These are phyloP conservation scores for Rotaria macrura DNA, from an alignment of 2,888 invertebrate species.

Conservation along the genomic window DNA sequence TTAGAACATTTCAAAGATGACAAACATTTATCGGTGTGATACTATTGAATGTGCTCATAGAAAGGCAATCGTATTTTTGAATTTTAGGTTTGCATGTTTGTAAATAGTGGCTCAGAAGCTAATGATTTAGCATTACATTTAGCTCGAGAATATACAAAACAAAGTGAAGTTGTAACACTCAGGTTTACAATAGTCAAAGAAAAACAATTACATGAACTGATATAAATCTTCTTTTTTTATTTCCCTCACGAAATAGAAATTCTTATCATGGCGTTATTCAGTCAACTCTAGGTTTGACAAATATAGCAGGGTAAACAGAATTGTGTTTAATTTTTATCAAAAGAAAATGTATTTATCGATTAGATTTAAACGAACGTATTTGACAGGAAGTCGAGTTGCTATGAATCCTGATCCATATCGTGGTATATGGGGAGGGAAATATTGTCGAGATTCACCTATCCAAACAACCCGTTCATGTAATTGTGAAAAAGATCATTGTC, in stretches of 20 bases:
- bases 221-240: background rate
- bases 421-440: conserved; percentile 77
- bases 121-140: conserved; percentile 83
- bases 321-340: background rate
- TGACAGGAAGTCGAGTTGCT: conserved; percentile 71
- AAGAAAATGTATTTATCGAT: background rate
- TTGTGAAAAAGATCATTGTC: conserved; percentile 59
- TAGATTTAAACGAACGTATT: conserved; percentile 20
- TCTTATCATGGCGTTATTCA: conserved; percentile 36
- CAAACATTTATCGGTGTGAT: background rate
- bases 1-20: conserved; percentile 55
- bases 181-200: conserved; percentile 40
- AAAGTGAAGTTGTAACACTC: conserved; percentile 71
- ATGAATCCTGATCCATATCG: conserved; percentile 63
- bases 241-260: no score
- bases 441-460: conserved; percentile 72
- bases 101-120: conserved; percentile 92
- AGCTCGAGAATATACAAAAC: conserved; percentile 72
- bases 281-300: background rate
- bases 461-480: conserved; percentile 59
- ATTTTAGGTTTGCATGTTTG: conserved; percentile 70
- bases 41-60: background rate
- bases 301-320: background rate
- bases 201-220: background rate
- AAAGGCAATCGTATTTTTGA: background rate